A percentile compares a stretch with the other conserved stretches of the same genome.
Conservation (phyloP, 2,888 invertebrate species). For the Leptinotarsa peninsularis region DNA sequence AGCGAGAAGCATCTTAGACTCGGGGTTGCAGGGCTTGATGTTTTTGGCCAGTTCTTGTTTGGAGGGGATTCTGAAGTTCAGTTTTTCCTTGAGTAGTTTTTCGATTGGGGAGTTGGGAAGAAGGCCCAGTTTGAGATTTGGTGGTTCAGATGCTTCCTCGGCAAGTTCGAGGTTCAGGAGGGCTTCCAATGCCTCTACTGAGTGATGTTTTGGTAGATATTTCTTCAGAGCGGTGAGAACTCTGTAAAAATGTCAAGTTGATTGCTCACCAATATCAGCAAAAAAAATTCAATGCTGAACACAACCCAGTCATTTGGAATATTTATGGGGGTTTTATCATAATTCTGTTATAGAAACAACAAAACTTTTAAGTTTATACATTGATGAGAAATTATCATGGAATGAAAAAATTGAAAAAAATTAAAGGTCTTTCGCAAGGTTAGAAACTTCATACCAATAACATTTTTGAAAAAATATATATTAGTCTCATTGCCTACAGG, state of each 20-base stretch:
- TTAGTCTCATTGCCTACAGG: no score
- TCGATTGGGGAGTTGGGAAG: conserved; percentile 1
- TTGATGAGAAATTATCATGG: no score
- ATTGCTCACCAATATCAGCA: no score
- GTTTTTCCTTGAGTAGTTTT: conserved; percentile 32
- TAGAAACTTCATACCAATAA: no score
- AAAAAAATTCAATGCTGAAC: no score
- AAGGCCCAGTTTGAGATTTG: conserved; percentile 28
- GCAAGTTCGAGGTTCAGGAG: conserved; percentile 20
- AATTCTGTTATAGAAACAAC: no score
- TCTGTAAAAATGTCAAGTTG: conserved; percentile 12
- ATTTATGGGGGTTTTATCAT: no score
- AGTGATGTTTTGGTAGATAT: conserved; percentile 17
- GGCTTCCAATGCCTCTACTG: conserved; percentile 32
- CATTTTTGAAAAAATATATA: no score
- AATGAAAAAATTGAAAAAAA: no score
- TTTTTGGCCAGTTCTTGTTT: conserved; percentile 51
- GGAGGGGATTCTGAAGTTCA: conserved; percentile 46
- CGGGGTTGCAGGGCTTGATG: conserved; percentile 53
- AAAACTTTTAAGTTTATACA: no score
- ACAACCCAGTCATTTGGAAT: no score
- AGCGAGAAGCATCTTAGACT: conserved; percentile 53
- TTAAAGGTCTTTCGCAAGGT: no score
- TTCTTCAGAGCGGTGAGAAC: conserved; percentile 26
- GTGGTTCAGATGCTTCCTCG: conserved; percentile 18